Conservation (phyloP, 2,797 vertebrate species). For the Borostomias antarcticus region DNA sequence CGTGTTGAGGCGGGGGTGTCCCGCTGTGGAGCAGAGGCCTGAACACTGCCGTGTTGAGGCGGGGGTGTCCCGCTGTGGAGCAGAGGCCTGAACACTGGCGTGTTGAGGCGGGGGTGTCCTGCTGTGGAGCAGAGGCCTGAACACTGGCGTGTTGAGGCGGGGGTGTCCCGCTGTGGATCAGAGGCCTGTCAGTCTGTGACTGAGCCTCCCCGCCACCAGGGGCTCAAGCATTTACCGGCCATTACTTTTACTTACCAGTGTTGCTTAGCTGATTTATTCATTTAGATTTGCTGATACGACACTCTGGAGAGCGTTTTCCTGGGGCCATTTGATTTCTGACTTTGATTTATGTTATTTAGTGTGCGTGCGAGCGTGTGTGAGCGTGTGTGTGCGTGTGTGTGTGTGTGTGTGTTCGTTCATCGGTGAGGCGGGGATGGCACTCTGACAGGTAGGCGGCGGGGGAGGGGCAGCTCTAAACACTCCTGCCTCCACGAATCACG, state of each 20-base stretch:
- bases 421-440: not conserved
- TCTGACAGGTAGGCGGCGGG: conserved; percentile 4
- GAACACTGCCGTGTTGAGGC: no score
- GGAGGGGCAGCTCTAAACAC: conserved; percentile 45
- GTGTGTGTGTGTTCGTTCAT: not conserved
- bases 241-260: conserved; percentile 17
- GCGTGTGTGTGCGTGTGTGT: conserved; percentile 20
- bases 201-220: no score
- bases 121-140: no score
- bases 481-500: conserved; percentile 55
- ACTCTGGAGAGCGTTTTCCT: conserved; percentile 27
- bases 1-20: no score
- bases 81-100: no score
- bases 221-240: not conserved
- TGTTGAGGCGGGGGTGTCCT: no score
- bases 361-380: not conserved
- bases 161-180: no score
- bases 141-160: no score
- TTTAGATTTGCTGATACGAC: conserved; percentile 43
- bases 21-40: no score
- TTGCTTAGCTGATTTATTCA: conserved; percentile 55
- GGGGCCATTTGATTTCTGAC: conserved; percentile 24
- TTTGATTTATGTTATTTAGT: not conserved
- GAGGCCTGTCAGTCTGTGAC: no score
- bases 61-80: no score